Evolutionary conservation across 2,888 invertebrate genomes (phyloP).

Genomic region (Dasysyrphus tricinctus): DNA sequence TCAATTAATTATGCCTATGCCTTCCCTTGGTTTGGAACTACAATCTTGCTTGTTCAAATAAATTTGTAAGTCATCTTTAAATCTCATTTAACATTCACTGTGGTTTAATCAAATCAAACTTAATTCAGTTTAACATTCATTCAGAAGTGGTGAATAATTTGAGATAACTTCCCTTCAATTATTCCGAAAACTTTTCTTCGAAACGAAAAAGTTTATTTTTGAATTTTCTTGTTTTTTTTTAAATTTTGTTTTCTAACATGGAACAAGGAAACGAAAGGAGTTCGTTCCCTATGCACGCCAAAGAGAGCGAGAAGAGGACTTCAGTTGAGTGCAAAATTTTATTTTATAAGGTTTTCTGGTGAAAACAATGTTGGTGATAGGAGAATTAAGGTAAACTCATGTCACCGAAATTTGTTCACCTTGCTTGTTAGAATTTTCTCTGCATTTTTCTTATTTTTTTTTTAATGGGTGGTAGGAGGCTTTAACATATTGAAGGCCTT

Average conservation of each 20-base stretch:
- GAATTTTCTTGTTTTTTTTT: too few relatives aligned
- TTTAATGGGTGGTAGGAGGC: neutral
- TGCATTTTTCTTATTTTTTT: neutral
- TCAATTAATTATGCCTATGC: too few relatives aligned
- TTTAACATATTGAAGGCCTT: constrained; percentile 24
- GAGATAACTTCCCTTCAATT: constrained; percentile 66
- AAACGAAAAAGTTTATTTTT: constrained; percentile 49
- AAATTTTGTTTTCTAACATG: constrained; percentile 16
- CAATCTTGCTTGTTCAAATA: constrained; percentile 14
- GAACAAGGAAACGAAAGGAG: constrained; percentile 21
- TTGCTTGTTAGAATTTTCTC: constrained; percentile 9
- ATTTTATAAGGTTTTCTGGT: constrained; percentile 6
- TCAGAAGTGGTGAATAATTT: constrained; percentile 65
- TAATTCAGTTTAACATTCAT: constrained; percentile 59
- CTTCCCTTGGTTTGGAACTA: too few relatives aligned
- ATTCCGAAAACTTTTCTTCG: constrained; percentile 61
- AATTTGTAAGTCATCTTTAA: constrained; percentile 46
- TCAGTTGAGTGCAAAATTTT: constrained; percentile 6
- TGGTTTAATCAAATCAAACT: constrained; percentile 62
- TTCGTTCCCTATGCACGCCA: neutral
- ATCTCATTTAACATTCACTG: constrained; percentile 30
- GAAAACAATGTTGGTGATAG: constrained; percentile 41
- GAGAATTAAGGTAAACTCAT: constrained; percentile 51
- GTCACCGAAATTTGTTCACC: constrained; percentile 59
- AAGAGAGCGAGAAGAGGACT: neutral